These are phyloP conservation scores for Epistrophella euchroma DNA, from an alignment of 2,888 invertebrate species.

Conservation along the genomic window DNA sequence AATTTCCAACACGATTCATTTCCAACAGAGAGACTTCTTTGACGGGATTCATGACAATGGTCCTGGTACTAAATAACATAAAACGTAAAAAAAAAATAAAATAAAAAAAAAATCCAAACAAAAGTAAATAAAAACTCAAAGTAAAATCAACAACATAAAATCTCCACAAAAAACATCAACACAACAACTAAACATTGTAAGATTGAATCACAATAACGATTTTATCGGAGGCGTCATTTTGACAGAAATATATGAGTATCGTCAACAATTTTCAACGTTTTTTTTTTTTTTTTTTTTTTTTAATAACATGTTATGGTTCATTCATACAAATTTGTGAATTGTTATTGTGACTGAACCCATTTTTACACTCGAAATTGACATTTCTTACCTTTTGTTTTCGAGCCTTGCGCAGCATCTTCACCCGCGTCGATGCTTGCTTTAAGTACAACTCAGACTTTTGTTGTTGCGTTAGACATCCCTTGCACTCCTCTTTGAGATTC, in stretches of 20 bases:
- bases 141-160: constrained; percentile 34
- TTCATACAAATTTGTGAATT: background rate
- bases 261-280: no score
- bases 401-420: constrained; percentile 83
- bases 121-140: constrained; percentile 60
- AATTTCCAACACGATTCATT: constrained; percentile 83
- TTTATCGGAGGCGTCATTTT: constrained; percentile 70
- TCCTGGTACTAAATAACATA: constrained; percentile 81
- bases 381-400: constrained; percentile 83
- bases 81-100: constrained; percentile 67
- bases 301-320: no score
- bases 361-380: background rate
- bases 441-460: constrained; percentile 78
- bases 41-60: constrained; percentile 82
- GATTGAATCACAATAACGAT: constrained; percentile 49
- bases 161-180: constrained; percentile 69
- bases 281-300: no score
- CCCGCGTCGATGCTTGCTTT: constrained; percentile 83
- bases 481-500: constrained; percentile 80
- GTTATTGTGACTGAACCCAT: constrained; percentile 9
- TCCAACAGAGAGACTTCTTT: constrained; percentile 83
- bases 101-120: constrained; percentile 61
- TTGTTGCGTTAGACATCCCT: constrained; percentile 68
- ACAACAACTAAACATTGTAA: constrained; percentile 21
- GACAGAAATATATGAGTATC: no score